These are phyloP conservation scores for Gobio gobio DNA, from an alignment of 2,113 vertebrate species.

Conservation along the genomic window DNA sequence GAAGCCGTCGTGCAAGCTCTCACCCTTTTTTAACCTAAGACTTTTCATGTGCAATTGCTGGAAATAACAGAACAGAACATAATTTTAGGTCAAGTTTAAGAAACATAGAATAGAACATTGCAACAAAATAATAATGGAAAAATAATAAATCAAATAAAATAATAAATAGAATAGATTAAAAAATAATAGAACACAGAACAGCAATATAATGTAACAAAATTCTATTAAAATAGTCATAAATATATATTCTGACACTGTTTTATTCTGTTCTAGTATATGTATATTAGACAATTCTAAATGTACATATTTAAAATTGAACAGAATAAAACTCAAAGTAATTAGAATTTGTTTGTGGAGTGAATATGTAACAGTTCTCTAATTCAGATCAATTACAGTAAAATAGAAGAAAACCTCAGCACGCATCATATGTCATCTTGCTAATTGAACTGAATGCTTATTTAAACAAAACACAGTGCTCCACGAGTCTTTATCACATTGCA, in stretches of 20 bases:
- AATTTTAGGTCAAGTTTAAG: not conserved
- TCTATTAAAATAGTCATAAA: too few species aligned
- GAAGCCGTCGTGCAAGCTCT: not conserved
- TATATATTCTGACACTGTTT: too few species aligned
- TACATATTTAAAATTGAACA: not conserved
- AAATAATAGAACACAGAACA: not conserved
- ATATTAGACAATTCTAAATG: not conserved
- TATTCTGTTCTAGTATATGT: not conserved
- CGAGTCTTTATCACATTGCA: slow-evolving; percentile 36
- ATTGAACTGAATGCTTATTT: not conserved
- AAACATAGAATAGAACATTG: not conserved
- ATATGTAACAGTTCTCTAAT: slow-evolving; percentile 44
- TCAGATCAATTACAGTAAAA: slow-evolving; percentile 4
- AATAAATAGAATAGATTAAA: not conserved
- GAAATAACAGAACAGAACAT: not conserved
- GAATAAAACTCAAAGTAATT: not conserved
- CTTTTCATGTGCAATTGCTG: not conserved
- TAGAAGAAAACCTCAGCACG: not conserved
- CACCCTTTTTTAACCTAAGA: not conserved
- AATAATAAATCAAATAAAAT: not conserved
- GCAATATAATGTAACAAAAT: not conserved
- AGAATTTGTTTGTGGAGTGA: not conserved
- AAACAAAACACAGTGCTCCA: not conserved
- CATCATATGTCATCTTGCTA: not conserved
- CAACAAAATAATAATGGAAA: not conserved